phyloP scores from a whole-genome alignment of 2,113 vertebrate genomes.

The Scalopus aquaticus region DNA sequence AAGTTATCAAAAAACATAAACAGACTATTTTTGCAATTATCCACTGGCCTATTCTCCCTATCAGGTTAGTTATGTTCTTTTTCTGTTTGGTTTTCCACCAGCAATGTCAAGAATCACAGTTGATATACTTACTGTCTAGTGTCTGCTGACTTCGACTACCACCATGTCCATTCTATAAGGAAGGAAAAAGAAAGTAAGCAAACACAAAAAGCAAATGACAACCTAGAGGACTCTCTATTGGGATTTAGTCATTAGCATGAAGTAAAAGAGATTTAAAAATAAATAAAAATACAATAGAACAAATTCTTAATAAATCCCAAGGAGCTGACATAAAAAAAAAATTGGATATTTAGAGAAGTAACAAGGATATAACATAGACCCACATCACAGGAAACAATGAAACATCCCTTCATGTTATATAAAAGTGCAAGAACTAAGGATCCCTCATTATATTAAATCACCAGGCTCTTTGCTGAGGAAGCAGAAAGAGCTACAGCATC shows the following conservation, averaged over 20 bases:
- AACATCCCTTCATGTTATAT: not conserved
- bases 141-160: conserved; percentile 89
- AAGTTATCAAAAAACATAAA: not conserved
- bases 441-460: not conserved
- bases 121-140: conserved; percentile 91
- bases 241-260: not conserved
- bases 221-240: not conserved
- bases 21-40: not conserved
- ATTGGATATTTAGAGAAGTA: not conserved
- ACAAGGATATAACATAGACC: not conserved
- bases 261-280: not conserved
- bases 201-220: not conserved
- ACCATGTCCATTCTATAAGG: conserved; percentile 91
- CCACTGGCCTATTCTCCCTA: not conserved
- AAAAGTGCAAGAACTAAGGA: not conserved
- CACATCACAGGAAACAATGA: not conserved
- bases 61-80: not conserved
- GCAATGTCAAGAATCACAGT: not conserved
- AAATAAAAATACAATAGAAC: not conserved
- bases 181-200: conserved; percentile 64
- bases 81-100: not conserved
- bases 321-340: not conserved
- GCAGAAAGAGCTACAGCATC: no score
- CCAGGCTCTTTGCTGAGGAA: no score
- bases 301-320: not conserved